Percentiles rank a stretch among this genome's conserved stretches.
phyloP scores from a whole-genome alignment of 2,113 vertebrate genomes.

The Tychaedon coryphoeus region DNA sequence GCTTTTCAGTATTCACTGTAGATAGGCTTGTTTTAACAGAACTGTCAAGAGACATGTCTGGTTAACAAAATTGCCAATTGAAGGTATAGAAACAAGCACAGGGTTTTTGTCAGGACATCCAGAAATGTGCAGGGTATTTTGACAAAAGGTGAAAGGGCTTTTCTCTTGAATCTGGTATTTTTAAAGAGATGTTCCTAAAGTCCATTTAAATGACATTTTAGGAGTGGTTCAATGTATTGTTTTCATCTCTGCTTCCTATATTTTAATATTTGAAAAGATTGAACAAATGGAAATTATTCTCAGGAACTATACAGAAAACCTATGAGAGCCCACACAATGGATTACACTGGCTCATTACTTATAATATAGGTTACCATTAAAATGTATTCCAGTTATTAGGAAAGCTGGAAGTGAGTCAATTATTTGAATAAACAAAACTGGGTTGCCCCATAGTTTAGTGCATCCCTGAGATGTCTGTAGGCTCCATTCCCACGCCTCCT shows the following conservation, averaged over 20 bases:
- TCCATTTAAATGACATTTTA: not conserved
- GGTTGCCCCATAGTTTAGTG: not conserved
- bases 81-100: not conserved
- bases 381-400: constrained; percentile 1
- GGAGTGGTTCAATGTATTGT: not conserved
- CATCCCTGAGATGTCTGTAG: not conserved
- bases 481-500: constrained; percentile 55
- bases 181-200: not conserved
- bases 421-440: constrained; percentile 51
- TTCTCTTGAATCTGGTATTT: not conserved
- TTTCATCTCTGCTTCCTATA: not conserved
- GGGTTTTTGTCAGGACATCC: not conserved
- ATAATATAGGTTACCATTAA: not conserved
- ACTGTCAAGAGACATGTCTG: not conserved
- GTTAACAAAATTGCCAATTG: not conserved
- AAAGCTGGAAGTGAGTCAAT: constrained; percentile 51
- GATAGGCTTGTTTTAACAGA: constrained; percentile 26
- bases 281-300: not conserved
- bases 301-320: not conserved
- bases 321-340: fast-evolving
- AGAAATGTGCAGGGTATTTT: not conserved
- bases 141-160: not conserved
- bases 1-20: constrained; percentile 29
- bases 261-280: not conserved
- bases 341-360: not conserved